A percentile compares a stretch with the other conserved stretches of the same genome.
Conservation (phyloP, 2,888 invertebrate genomes). For the Folsomia candida region DNA sequence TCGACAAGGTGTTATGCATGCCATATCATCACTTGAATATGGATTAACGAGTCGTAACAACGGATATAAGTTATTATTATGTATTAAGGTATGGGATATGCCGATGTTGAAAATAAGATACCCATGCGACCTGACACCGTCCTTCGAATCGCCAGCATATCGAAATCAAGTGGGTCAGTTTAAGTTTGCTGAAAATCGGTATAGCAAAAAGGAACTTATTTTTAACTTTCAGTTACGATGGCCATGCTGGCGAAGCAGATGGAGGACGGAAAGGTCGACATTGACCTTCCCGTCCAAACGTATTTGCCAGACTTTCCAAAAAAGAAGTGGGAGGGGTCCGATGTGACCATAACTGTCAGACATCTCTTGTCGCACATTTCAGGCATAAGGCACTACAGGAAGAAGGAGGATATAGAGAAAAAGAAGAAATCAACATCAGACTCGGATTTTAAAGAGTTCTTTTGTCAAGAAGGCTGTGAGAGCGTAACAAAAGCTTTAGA, state of each 20-base stretch:
- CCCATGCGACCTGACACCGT: constrained; percentile 56
- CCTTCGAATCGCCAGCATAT: constrained; percentile 63
- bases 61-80: no score
- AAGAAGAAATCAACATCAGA: constrained; percentile 39
- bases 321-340: constrained; percentile 55
- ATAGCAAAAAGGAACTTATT: neutral
- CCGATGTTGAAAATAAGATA: constrained; percentile 60
- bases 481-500: constrained; percentile 55
- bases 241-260: constrained; percentile 58
- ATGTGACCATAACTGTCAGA: constrained; percentile 58
- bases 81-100: no score
- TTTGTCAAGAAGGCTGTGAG: constrained; percentile 55
- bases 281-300: constrained; percentile 58
- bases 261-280: constrained; percentile 58
- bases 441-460: constrained; percentile 55
- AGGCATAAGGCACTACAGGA: constrained; percentile 61
- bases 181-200: no score
- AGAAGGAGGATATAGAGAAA: constrained; percentile 42
- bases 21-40: no score
- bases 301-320: constrained; percentile 60
- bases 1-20: constrained; percentile 54
- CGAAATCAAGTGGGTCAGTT: no score
- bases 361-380: constrained; percentile 59
- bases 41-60: no score
- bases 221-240: constrained; percentile 57